Evolutionary conservation across 2,888 invertebrate genomes (phyloP), one percentile per base, ranked within the genome.

Genomic region (Agrypnus murinus): DNA sequence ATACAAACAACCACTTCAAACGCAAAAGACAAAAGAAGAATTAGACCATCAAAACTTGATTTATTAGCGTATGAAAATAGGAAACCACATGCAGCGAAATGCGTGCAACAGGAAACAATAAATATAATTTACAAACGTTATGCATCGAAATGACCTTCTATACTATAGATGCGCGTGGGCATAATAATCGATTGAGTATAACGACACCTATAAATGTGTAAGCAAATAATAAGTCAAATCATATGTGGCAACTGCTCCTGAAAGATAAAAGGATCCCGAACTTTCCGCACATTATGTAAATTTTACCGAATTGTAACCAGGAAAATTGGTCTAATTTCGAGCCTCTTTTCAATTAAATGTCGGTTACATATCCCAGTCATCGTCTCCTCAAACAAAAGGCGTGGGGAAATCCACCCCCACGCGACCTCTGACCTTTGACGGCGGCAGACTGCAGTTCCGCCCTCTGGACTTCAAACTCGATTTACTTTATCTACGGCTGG

Each of bases 391-490:
- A 64, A 64, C 53, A 64, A 55, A 53, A 53, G 64, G 53, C 53
- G 64, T 43, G 55, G 46, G 65, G 57, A 46, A 45, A 57, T 38
- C 45, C 57, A 65, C 57, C 65, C 65, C 57, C 65, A 25, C 45
- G 34, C 34, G 57, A 65, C 65, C 65, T 65, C 57, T 65, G 65
- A 65, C 65, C 65, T 65, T 65, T 65, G 25, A 36, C 12, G 40
- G 40, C 12, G 40, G 40, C 36, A 40, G 31, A 65, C 57, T 65
- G 55, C 65, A 64, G 40, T 40, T 53, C 64, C 32, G 46, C 64
- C 64, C 64, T 58, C 43, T 43, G 58, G 58, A 58, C 43, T 36
- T 46, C 62, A 38, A 48, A 62, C 62, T 62, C 48, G 25, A 62
- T 36, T 48, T 46, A 48, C 62, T 62, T 48, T 62, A 36, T 62